A percentile compares a stretch with the other conserved stretches of the same genome.
Conservation (phyloP, 2,113 vertebrate species). For the Sinosuthora webbiana region DNA sequence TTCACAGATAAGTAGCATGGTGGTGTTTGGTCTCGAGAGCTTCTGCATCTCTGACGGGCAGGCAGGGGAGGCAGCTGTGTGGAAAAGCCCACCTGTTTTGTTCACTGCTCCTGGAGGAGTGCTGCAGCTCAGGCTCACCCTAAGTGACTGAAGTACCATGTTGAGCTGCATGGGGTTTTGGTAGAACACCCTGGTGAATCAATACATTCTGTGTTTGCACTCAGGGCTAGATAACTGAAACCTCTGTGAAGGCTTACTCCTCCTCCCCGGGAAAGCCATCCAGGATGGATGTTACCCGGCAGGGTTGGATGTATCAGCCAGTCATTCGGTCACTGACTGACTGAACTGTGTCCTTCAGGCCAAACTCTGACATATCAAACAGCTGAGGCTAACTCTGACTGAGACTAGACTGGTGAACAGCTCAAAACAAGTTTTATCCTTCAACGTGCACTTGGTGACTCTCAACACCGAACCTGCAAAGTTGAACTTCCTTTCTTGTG, state of each 20-base stretch:
- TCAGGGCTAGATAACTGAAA: not conserved
- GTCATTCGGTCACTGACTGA: not conserved
- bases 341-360: not conserved
- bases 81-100: not conserved
- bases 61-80: not conserved
- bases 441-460: fast-evolving
- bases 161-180: not conserved
- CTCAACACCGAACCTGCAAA: not conserved
- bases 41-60: not conserved
- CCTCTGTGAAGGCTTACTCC: not conserved
- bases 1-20: not conserved
- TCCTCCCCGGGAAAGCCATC: not conserved
- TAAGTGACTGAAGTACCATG: fast-evolving
- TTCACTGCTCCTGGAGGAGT: not conserved
- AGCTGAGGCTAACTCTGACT: not conserved
- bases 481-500: not conserved
- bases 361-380: not conserved
- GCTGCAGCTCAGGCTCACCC: not conserved
- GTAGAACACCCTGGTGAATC: not conserved
- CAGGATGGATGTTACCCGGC: fast-evolving
- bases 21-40: not conserved
- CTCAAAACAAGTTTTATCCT: not conserved
- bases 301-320: not conserved
- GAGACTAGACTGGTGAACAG: not conserved
- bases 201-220: not conserved